Conservation (phyloP, 2,797 vertebrate species). For the Malurus splendens region DNA sequence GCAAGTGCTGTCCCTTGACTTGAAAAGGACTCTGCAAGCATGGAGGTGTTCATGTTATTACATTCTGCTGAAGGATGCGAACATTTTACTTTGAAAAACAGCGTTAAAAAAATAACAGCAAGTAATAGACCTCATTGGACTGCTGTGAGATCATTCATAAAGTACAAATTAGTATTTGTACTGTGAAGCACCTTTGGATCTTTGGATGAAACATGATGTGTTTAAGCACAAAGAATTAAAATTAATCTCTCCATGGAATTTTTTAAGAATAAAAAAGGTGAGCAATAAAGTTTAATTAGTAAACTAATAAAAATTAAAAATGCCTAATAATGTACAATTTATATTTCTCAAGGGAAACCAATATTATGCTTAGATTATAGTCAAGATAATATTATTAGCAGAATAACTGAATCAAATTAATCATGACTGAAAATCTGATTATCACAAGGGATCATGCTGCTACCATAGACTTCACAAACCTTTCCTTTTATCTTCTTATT, state of each 20-base stretch:
- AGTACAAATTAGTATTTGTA: constrained; percentile 26
- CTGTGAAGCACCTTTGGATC: not conserved
- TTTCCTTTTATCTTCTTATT: constrained; percentile 50
- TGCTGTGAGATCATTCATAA: not conserved
- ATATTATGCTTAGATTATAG: constrained; percentile 50
- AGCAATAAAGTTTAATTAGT: constrained; percentile 34
- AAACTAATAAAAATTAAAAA: constrained; percentile 20
- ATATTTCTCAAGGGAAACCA: constrained; percentile 46
- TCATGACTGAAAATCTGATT: constrained; percentile 63
- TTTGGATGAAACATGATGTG: not conserved
- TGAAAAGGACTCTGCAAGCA: not conserved
- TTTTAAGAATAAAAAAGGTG: not conserved
- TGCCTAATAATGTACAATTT: constrained; percentile 10
- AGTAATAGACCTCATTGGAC: not conserved
- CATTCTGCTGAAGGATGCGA: not conserved
- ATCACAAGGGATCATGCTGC: constrained; percentile 36
- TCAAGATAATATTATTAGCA: constrained; percentile 54
- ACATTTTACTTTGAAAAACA: not conserved
- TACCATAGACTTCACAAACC: constrained; percentile 10
- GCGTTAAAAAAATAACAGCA: not conserved
- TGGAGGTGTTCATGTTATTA: not conserved
- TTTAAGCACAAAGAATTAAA: constrained; percentile 22
- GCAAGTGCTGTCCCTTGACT: not conserved
- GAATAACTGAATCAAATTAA: constrained; percentile 61
- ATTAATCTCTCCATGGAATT: not conserved